Evolutionary conservation across 23 tunicate species (phyloP), one percentile per base, ranked within the genome.

Genomic region (Halocynthia roretzi): DNA sequence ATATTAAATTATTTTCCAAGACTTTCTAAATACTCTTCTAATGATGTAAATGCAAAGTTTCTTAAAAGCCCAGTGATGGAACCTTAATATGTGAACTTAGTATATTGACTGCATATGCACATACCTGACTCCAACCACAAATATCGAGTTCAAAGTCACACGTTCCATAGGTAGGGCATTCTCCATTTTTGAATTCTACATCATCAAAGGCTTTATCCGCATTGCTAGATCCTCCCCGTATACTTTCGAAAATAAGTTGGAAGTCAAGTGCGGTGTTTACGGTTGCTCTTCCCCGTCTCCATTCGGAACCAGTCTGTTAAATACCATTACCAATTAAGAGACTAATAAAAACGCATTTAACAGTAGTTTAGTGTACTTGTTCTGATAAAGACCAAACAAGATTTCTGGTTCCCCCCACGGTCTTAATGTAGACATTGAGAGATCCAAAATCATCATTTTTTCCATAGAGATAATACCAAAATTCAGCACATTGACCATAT

Each of bases 151-250:
- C 98, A 74, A 92, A 92, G 68, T 92, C 92, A 60, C 93, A 86
- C 15, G 76, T 63, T 11, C 83, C 82, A 31, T 61, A 80, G 20
- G 90, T 81, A 8, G 70, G 55, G 50, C 98, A 92, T 10, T 74
- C 74, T 10, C 92, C 92, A 68, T 78, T 82, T 11, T 4, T 17
- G 31, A 86, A 75, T 12, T 52, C 51, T 20, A 92, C 77, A 72
- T 92, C 98, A 71, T 92, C 98, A 61, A 92, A 61, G 10, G 92
- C 98, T 58, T 92, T 92, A 55, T 86, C 87, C 0, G 81, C 74
- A 12, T 68, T 67, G 10, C 56, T 44, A 67, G 91, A 62, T 76
- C 84, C 86, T 10, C 91, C 91, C 6, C 76, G 68, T 15, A 79
- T 82, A 74, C 80, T 90, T 77, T 92, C 98, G 53, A 92, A 92